Percentiles rank a stretch among this genome's conserved stretches.
These are phyloP conservation scores for Campoletis raptor DNA, from an alignment of 2,888 invertebrate genomes.

Conservation along the genomic window DNA sequence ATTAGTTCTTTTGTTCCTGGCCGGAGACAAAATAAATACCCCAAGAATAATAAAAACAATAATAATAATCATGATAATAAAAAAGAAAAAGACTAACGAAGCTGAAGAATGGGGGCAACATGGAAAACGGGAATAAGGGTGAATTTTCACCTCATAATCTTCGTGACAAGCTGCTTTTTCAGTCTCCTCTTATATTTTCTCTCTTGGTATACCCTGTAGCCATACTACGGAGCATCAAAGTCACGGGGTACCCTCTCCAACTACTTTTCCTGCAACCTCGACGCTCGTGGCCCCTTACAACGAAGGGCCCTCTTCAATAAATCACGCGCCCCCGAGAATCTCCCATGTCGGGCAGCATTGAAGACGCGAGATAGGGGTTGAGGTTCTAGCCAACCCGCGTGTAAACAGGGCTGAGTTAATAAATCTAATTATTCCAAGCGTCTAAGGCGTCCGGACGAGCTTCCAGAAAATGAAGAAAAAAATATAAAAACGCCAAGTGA, in stretches of 20 bases:
- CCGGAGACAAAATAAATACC: background rate
- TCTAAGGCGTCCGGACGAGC: slow-evolving; percentile 51
- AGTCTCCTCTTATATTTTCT: slow-evolving; percentile 27
- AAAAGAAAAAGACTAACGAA: background rate
- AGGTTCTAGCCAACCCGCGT: slow-evolving; percentile 69
- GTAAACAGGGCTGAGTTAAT: slow-evolving; percentile 80
- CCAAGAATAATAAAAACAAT: background rate
- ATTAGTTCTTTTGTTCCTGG: background rate
- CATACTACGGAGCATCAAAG: background rate
- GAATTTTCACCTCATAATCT: slow-evolving; percentile 77
- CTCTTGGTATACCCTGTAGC: slow-evolving; percentile 14
- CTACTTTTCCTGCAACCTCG: slow-evolving; percentile 3
- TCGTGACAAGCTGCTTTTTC: slow-evolving; percentile 75
- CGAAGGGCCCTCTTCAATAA: slow-evolving; percentile 77
- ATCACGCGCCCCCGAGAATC: slow-evolving; percentile 73
- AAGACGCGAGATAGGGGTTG: slow-evolving; percentile 9
- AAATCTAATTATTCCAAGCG: slow-evolving; percentile 79
- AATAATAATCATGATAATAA: background rate
- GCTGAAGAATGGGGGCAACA: slow-evolving; percentile 53
- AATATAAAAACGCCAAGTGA: background rate
- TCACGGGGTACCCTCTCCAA: slow-evolving; percentile 2
- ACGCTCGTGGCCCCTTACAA: slow-evolving; percentile 35
- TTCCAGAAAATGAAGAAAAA: slow-evolving; percentile 41
- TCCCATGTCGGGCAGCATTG: slow-evolving; percentile 42
- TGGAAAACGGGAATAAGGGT: slow-evolving; percentile 47